Evolutionary conservation across 2,797 vertebrate species (phyloP), one percentile per base, ranked within the genome.

Genomic region (Syndactyla subalaris): DNA sequence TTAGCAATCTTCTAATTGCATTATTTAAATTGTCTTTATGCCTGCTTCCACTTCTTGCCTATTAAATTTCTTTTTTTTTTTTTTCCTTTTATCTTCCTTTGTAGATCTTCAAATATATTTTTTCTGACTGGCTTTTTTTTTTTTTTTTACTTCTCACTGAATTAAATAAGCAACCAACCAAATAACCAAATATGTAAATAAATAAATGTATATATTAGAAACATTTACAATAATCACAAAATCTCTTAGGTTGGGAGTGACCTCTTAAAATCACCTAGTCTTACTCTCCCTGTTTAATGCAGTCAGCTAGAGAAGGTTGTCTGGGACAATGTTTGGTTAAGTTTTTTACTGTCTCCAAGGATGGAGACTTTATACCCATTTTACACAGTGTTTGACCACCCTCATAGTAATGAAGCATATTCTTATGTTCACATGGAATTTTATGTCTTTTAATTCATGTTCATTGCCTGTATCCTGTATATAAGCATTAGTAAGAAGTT

Each of bases 271-370:
- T 36, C 18, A 11, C 32, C 15, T 78, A 61, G 17, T 67, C 8
- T 41, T 65, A 32, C 10, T 79, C 2, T 24, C 4, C 11, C 24
- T 89, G 19, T 55, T 92, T 11, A 85, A 67, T 76, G 5, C 5
- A 76, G 2, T 52, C 23, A 85, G 4, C 3, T 83, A 79, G 2
- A 70, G 12, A 2, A 65, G 5, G 4, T 41, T 61, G 2, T 45
- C 12, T 51, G 45, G 7, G 7, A 51, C 13, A 7, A 39, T 0
- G 0, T 51, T 4, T 24, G 22, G 2, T 7, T 32, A 7, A 8
- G 2, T 6, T 62, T 77, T 81, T 62, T 17, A 48, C 10, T 45
- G 2, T 49, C 5, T n/a, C 12, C 6, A 77, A 41, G 7, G 10
- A 30, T 32, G 18, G 26, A 68, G 19, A 39, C 4, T 32, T 16